Percentiles rank a stretch among this genome's conserved stretches.
phyloP scores from a whole-genome alignment of 1,140 invertebrate genomes.

The Samia ricini region DNA sequence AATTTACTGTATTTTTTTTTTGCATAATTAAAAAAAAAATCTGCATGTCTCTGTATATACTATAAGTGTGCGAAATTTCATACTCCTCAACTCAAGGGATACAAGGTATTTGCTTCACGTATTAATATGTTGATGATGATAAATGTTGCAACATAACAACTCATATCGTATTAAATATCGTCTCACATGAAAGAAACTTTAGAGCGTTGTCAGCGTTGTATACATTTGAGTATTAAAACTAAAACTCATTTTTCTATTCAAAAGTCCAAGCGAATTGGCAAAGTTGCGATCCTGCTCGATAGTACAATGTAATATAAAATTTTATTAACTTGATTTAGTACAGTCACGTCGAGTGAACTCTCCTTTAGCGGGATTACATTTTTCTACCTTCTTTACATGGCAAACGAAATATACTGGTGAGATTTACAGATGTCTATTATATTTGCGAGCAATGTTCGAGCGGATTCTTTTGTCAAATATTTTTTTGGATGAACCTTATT shows the following conservation, averaged over 20 bases:
- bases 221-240: background rate
- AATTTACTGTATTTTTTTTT: too few species aligned
- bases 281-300: background rate
- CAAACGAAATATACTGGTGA: background rate
- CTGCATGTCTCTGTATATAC: too few species aligned
- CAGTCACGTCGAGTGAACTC: background rate
- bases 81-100: too few species aligned
- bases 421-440: background rate
- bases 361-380: background rate
- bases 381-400: background rate
- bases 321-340: constrained; percentile 1
- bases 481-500: too few species aligned
- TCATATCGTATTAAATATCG: too few species aligned
- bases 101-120: too few species aligned
- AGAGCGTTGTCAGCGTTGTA: too few species aligned
- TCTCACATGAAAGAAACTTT: too few species aligned
- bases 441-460: background rate
- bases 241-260: background rate
- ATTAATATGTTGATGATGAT: too few species aligned
- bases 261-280: background rate
- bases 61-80: too few species aligned
- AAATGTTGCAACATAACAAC: too few species aligned
- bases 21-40: too few species aligned
- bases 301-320: background rate
- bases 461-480: background rate